A percentile compares a stretch with the other conserved stretches of the same genome.
These are phyloP conservation scores for Oceanodroma tethys DNA, from an alignment of 2,113 vertebrate genomes.

Conservation along the genomic window DNA sequence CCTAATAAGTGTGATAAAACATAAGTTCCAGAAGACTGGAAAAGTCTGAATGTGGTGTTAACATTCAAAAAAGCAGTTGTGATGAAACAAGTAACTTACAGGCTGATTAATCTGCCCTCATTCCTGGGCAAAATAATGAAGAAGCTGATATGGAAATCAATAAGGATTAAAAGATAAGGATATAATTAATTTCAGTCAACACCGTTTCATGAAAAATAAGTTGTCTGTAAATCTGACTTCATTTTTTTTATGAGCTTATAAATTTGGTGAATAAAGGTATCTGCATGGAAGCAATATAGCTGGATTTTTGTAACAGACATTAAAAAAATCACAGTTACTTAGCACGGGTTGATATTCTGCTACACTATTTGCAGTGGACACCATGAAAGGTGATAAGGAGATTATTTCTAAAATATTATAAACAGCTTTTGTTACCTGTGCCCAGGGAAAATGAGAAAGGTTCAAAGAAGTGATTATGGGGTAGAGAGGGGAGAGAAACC, in stretches of 20 bases:
- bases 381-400: not conserved
- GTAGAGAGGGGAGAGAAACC: not conserved
- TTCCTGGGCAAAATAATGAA: not conserved
- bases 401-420: not conserved
- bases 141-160: not conserved
- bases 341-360: not conserved
- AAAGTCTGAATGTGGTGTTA: not conserved
- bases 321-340: not conserved
- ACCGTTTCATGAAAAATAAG: not conserved
- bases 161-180: conserved; percentile 26
- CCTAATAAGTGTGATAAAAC: not conserved
- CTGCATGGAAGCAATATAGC: not conserved
- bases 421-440: not conserved
- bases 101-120: not conserved
- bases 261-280: not conserved
- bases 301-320: not conserved
- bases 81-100: not conserved
- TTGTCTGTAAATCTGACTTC: conserved; percentile 12
- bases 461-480: not conserved
- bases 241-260: not conserved
- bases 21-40: not conserved
- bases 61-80: not conserved
- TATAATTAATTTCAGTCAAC: conserved; percentile 9
- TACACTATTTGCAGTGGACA: not conserved
- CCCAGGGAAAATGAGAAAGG: not conserved